A percentile compares a stretch with the other conserved stretches of the same genome.
Evolutionary conservation across 2,888 invertebrate genomes (phyloP).

Genomic region (Aphelenchoides bicaudatus): DNA sequence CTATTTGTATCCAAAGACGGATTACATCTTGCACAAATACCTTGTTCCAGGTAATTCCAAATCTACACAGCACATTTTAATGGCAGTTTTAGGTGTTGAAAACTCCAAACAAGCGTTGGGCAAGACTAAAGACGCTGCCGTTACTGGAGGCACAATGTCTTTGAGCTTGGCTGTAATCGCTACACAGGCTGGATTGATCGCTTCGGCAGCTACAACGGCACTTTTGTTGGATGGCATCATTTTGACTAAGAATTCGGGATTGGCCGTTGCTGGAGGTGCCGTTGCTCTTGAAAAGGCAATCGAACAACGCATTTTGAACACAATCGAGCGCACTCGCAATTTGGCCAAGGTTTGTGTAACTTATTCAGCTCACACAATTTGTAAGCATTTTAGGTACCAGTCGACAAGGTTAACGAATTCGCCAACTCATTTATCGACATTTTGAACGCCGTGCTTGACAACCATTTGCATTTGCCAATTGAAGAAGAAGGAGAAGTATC

Average conservation of each 20-base stretch:
- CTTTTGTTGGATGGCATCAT: conserved; percentile 36
- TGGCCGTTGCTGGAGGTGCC: conserved; percentile 15
- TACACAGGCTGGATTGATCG: conserved; percentile 21
- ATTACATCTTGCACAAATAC: conserved; percentile 27
- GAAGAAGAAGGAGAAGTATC: conserved; percentile 27
- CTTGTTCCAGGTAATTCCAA: too few species aligned
- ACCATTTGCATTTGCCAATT: conserved; percentile 26
- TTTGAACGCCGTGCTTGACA: conserved; percentile 34
- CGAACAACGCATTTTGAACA: conserved; percentile 27
- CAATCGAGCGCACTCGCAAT: conserved; percentile 24
- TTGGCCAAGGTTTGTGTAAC: conserved; percentile 26
- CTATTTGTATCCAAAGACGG: conserved; percentile 33
- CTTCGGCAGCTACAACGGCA: conserved; percentile 28
- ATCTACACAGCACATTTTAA: too few species aligned
- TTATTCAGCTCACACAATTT: background rate
- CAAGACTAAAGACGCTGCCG: too few species aligned
- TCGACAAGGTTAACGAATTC: conserved; percentile 33
- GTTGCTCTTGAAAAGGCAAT: conserved; percentile 26
- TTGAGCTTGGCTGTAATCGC: background rate
- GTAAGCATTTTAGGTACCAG: conserved; percentile 28
- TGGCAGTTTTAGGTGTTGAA: too few species aligned
- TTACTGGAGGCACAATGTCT: background rate
- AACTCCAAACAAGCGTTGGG: too few species aligned
- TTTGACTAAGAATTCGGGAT: conserved; percentile 34
- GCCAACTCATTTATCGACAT: conserved; percentile 36